Conservation (phyloP, 2,113 vertebrate genomes). For the Apistogramma diplotaenia region DNA sequence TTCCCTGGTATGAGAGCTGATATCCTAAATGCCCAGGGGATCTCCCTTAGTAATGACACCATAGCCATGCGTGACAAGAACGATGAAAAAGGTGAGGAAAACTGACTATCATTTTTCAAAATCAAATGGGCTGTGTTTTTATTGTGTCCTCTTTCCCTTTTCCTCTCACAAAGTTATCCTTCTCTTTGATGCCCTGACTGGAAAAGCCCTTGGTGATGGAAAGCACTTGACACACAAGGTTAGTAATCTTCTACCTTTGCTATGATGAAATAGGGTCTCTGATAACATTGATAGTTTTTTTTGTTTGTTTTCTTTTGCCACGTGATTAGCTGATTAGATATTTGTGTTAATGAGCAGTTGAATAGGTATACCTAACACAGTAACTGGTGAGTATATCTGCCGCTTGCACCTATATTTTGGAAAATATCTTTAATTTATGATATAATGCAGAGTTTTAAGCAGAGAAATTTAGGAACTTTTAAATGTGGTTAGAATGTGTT, state of each 20-base stretch:
- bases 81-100: slow-evolving; percentile 86
- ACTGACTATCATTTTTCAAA: neutral
- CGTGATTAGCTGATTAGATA: neutral
- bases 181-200: slow-evolving; percentile 89
- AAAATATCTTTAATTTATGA: neutral
- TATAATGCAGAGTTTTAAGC: neutral
- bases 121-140: neutral
- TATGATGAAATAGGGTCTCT: neutral
- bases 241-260: slow-evolving; percentile 12
- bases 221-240: slow-evolving; percentile 93
- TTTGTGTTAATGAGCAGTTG: neutral
- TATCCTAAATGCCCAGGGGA: slow-evolving; percentile 84
- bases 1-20: slow-evolving; percentile 91
- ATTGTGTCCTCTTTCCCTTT: neutral
- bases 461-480: neutral
- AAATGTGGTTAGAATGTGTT: neutral
- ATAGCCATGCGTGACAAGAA: slow-evolving; percentile 88
- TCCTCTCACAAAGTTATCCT: slow-evolving; percentile 81
- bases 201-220: slow-evolving; percentile 89
- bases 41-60: slow-evolving; percentile 92
- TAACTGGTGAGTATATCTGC: neutral
- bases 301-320: neutral
- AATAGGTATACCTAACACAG: neutral
- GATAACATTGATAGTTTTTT: no score
- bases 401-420: neutral